Evolutionary conservation across 2,888 invertebrate species (phyloP), one percentile per base, ranked within the genome.

Genomic region (Trisateles emortualis): DNA sequence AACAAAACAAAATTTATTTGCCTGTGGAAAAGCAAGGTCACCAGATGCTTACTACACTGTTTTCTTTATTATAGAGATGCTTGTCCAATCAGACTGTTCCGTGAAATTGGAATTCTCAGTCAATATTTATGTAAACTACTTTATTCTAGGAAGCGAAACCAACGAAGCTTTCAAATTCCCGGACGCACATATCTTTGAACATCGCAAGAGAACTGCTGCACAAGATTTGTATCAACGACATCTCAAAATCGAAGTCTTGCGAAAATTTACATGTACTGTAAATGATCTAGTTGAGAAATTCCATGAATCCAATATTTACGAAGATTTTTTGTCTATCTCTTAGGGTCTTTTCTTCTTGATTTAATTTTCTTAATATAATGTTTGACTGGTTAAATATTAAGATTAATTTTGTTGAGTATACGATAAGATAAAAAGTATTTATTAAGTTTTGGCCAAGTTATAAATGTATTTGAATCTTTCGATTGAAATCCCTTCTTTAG

Each of bases 211-310:
- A 97, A 82, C 94, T 97, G 47, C 93, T 97, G 13, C 96, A 96
- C 83, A 97, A 96, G 91, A 97, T 97, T 81, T 97, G 97, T 87
- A 94, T 97, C 83, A 96, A 96, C 79, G 97, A 97, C 85, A 96
- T 96, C 73, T 95, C 95, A 56, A 97, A 97, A 87, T 96, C 97
- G 9, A 97, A 97, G 84, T 96, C 96, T 57, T 97, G 97, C 88
- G 97, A 97, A 86, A 97, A 97, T 87, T 92, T 97, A 58, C 97
- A 97, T 83, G 97, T 97, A 64, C 94, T 97, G 69, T 97, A 88
- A 89, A 59, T 48, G 64, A 1, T 22, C 17, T 52, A 76, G 8
- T 8, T 3, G 19, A 19, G 9, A 1, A 60, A 64, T 72, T 45
- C 52, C 26, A 43, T 39, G 11, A 24, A 38, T 39, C 9, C 38